These are phyloP conservation scores for Magallana ariakensis DNA, from an alignment of 1,140 invertebrate genomes.

Conservation along the genomic window DNA sequence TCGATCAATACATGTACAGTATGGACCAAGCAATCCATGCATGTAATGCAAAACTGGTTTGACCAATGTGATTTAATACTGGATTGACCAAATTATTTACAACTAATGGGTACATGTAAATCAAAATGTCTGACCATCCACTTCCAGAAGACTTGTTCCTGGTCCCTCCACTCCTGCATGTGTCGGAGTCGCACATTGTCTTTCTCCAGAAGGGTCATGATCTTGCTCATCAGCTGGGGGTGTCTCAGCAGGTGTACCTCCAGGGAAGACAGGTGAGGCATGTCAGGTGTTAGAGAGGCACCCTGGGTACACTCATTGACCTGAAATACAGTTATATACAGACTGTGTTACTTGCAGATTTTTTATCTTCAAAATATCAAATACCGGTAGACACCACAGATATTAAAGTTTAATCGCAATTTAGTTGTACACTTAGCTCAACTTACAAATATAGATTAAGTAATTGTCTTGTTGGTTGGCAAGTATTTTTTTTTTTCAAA, in stretches of 20 bases:
- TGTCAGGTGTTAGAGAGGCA: slow-evolving; percentile 54
- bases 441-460: too few relatives aligned
- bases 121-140: slow-evolving; percentile 70
- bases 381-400: too few relatives aligned
- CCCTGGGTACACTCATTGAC: slow-evolving; percentile 70
- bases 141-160: slow-evolving; percentile 74
- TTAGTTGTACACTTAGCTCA: too few relatives aligned
- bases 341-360: too few relatives aligned
- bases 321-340: slow-evolving; percentile 51
- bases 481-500: too few relatives aligned
- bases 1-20: background rate
- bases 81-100: too few relatives aligned
- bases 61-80: too few relatives aligned
- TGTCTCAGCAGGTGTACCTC: slow-evolving; percentile 71
- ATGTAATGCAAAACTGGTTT: too few relatives aligned
- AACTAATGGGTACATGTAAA: too few relatives aligned
- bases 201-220: slow-evolving; percentile 67
- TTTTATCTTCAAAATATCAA: too few relatives aligned
- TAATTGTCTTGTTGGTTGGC: too few relatives aligned
- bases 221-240: slow-evolving; percentile 72
- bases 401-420: too few relatives aligned
- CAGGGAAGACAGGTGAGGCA: slow-evolving; percentile 67
- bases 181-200: slow-evolving; percentile 68
- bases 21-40: background rate
- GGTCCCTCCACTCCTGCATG: slow-evolving; percentile 68